phyloP scores from a whole-genome alignment of 2,113 vertebrate genomes.

The Phylloscopus whistleri region DNA sequence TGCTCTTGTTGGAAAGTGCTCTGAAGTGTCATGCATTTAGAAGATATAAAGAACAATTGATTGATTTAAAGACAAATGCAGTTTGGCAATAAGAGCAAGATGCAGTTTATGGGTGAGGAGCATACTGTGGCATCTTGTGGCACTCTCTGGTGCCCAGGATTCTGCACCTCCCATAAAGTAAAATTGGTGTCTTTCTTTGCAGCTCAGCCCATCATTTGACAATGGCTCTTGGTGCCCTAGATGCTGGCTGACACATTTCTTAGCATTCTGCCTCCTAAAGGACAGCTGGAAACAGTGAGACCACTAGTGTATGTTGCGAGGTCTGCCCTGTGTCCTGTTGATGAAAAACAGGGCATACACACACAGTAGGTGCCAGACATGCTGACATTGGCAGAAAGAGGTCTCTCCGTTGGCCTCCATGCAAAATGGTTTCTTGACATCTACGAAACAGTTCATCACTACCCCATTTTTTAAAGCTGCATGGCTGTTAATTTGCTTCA shows the following conservation, averaged over 20 bases:
- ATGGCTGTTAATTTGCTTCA: conserved; percentile 1
- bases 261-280: background rate
- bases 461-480: background rate
- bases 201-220: background rate
- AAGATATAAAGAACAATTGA: background rate
- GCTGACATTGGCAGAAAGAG: background rate
- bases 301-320: background rate
- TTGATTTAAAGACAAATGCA: background rate
- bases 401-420: background rate
- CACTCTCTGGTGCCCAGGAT: background rate
- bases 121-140: background rate
- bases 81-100: background rate
- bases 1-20: background rate
- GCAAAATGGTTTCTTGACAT: background rate
- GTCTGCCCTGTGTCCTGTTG: background rate
- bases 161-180: fast-evolving
- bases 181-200: background rate
- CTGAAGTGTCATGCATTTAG: background rate
- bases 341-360: background rate
- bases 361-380: background rate
- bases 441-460: background rate
- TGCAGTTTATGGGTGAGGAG: background rate
- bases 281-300: background rate
- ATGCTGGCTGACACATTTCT: background rate
- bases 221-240: background rate